Conservation (phyloP, 1,140 invertebrate species). For the Babylonia areolata region DNA sequence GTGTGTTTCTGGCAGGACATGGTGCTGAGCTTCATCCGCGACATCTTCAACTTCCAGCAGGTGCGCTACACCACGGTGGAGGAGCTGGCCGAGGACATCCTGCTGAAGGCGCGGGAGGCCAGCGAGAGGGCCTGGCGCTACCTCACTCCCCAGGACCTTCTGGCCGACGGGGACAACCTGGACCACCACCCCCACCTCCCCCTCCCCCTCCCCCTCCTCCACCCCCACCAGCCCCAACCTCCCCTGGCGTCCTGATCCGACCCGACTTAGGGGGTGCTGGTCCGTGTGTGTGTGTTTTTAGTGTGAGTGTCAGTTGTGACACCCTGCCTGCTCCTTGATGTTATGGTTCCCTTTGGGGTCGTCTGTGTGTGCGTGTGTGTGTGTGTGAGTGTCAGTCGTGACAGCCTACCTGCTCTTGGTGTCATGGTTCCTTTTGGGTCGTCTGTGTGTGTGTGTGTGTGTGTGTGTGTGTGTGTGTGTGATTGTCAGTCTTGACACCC, state of each 20-base stretch:
- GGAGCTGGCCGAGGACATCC: conserved; percentile 76
- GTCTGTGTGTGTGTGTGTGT: too few relatives aligned
- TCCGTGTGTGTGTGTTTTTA: too few relatives aligned
- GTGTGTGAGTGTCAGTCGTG: neutral
- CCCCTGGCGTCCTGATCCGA: too few relatives aligned
- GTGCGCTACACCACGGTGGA: conserved; percentile 93
- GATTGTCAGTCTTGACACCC: too few relatives aligned
- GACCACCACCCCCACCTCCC: too few relatives aligned
- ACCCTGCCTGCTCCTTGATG: neutral
- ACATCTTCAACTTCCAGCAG: conserved; percentile 95
- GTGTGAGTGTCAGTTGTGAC: neutral
- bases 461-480: too few relatives aligned
- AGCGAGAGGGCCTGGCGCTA: conserved; percentile 49
- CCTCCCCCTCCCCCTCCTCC: too few relatives aligned
- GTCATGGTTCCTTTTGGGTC: too few relatives aligned
- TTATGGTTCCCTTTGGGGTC: too few relatives aligned
- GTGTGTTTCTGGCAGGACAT: conserved; percentile 81
- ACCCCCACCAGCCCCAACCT: too few relatives aligned
- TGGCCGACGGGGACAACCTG: neutral
- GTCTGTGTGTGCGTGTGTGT: neutral
- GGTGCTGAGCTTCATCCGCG: conserved; percentile 89
- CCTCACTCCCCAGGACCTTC: neutral
- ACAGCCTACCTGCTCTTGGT: too few relatives aligned
- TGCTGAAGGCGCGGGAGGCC: conserved; percentile 47
- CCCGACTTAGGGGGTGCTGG: too few relatives aligned